phyloP scores from a whole-genome alignment of 2,888 invertebrate species.

The Liopterus haemorrhoidalis region DNA sequence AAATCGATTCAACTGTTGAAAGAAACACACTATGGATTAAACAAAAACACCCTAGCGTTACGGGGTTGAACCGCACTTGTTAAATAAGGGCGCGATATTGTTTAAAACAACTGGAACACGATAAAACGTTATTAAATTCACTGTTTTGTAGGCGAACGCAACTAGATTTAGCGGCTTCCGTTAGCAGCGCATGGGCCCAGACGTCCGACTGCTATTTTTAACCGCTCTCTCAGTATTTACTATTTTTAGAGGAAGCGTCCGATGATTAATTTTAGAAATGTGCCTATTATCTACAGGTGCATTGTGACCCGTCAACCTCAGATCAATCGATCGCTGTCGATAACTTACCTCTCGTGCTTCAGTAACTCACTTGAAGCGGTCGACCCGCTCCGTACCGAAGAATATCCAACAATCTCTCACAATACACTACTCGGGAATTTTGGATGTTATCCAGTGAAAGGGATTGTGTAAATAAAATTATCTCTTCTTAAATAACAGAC shows the following conservation, averaged over 20 bases:
- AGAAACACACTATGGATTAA: slow-evolving; percentile 16
- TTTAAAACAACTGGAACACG: slow-evolving; percentile 4
- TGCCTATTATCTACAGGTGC: too few species aligned
- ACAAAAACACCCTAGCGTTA: slow-evolving; percentile 3
- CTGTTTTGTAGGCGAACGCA: background rate
- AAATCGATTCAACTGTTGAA: slow-evolving; percentile 23
- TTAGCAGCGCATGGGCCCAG: too few species aligned
- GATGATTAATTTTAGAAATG: slow-evolving; percentile 21
- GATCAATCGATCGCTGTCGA: too few species aligned
- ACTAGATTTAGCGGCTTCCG: too few species aligned
- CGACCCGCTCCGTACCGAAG: too few species aligned
- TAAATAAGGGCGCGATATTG: too few species aligned
- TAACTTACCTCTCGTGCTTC: too few species aligned
- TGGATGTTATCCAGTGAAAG: slow-evolving; percentile 22
- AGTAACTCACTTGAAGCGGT: too few species aligned
- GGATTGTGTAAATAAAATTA: slow-evolving; percentile 13
- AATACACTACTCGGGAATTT: too few species aligned
- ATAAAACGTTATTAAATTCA: background rate
- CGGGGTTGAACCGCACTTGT: background rate
- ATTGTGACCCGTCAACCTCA: too few species aligned
- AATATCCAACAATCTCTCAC: too few species aligned
- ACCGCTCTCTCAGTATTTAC: slow-evolving; percentile 18
- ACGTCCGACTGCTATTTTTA: slow-evolving; percentile 21
- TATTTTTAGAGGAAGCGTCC: slow-evolving; percentile 20
- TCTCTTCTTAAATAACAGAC: slow-evolving; percentile 18